Conservation (phyloP, 2,113 vertebrate genomes). For the Hippopotamus amphibius region DNA sequence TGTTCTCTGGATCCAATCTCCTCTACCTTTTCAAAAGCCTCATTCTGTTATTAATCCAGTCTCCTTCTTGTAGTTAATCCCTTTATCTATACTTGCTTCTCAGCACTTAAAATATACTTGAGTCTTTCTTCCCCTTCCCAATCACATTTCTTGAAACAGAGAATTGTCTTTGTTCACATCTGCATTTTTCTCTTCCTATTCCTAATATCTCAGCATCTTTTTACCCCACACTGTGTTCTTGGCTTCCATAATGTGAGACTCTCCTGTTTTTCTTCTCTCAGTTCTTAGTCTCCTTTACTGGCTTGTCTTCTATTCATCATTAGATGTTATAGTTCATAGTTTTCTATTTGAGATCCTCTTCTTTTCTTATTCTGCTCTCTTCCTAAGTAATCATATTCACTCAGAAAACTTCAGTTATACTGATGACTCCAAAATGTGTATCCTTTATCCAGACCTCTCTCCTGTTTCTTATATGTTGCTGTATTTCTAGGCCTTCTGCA, state of each 20-base stretch:
- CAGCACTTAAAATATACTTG: background rate
- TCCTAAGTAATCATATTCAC: background rate
- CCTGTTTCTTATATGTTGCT: background rate
- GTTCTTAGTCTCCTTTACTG: conserved; percentile 13
- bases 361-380: background rate
- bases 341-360: conserved; percentile 43
- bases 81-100: background rate
- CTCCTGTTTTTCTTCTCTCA: background rate
- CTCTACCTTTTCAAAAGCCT: background rate
- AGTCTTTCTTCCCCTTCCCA: background rate
- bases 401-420: background rate
- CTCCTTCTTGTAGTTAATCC: background rate
- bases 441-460: background rate
- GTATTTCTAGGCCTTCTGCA: background rate
- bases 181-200: background rate
- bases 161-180: background rate
- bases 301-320: background rate
- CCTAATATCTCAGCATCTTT: background rate
- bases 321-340: background rate
- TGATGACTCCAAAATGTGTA: background rate
- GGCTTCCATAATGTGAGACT: background rate
- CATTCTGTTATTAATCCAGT: background rate
- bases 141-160: conserved; percentile 29
- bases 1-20: background rate
- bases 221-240: background rate